phyloP scores from a whole-genome alignment of 1,140 invertebrate genomes.

The Drosophila funebris region DNA sequence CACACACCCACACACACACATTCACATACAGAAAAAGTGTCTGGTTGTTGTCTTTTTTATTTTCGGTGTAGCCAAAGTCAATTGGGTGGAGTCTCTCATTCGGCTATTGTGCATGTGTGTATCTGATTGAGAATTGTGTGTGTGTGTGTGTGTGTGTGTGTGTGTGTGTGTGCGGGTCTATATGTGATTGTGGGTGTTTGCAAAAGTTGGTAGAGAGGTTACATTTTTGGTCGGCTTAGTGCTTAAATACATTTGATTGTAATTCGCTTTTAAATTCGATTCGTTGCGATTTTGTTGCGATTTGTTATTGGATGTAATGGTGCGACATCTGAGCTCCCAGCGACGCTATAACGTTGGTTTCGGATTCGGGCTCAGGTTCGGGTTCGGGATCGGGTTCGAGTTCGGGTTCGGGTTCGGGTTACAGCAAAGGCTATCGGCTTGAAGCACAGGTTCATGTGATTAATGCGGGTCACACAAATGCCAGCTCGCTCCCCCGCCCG shows the following conservation, averaged over 20 bases:
- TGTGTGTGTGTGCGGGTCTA: not conserved
- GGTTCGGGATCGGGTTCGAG: slow-evolving; percentile 9
- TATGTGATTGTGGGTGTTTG: slow-evolving; percentile 2
- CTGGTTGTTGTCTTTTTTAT: slow-evolving; percentile 31
- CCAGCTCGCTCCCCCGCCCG: too few species aligned
- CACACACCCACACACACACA: slow-evolving; percentile 39
- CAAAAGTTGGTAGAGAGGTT: slow-evolving; percentile 33
- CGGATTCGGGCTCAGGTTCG: slow-evolving; percentile 1
- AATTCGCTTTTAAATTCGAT: slow-evolving; percentile 81
- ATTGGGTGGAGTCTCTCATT: slow-evolving; percentile 46
- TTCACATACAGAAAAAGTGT: slow-evolving; percentile 18
- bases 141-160: slow-evolving; percentile 2
- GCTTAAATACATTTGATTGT: slow-evolving; percentile 81
- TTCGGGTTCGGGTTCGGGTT: slow-evolving; percentile 35
- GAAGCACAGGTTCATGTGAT: slow-evolving; percentile 58
- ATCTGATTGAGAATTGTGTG: slow-evolving; percentile 16
- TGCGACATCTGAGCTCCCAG: slow-evolving; percentile 71
- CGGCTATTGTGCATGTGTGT: slow-evolving; percentile 1
- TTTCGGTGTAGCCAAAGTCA: slow-evolving; percentile 62
- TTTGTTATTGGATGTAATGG: slow-evolving; percentile 79
- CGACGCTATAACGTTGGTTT: not conserved
- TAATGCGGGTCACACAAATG: slow-evolving; percentile 69
- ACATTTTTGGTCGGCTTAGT: slow-evolving; percentile 72
- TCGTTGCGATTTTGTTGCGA: slow-evolving; percentile 70
- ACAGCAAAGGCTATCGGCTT: slow-evolving; percentile 41